Evolutionary conservation across 1,140 invertebrate species (phyloP), one percentile per base, ranked within the genome.

Genomic region (Zaprionus taronus): DNA sequence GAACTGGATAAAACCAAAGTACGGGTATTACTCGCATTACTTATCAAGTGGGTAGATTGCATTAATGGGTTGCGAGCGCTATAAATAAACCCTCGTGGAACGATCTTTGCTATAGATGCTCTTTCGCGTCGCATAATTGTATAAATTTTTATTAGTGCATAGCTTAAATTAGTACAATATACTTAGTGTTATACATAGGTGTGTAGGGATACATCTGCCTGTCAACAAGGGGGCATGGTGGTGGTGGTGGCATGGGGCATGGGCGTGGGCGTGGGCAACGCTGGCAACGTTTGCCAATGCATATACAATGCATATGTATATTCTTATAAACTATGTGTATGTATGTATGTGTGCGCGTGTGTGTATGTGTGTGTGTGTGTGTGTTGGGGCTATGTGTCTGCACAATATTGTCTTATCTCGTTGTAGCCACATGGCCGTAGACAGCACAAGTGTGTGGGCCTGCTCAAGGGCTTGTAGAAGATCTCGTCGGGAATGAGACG

Each of bases 141-240:
- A 84, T 83, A 84, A 63, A 85, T 82, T 86, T 85, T 70, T 76
- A 73, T 84, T 84, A 85, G 79, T 85, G 81, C 67, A 75, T 81
- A 85, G 75, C 77, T 84, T 84, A 84, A 84, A 81, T 76, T 84
- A 84, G 64, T 86, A 86, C 69, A 64, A 81, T 84, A 84, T 85
- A 81, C 76, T 82, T 72, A 79, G 41, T 79, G 58, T 78, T 56
- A 56, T 56, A 28, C 26, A 74, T 53, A 58, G 61, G 63, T 69
- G 64, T 69, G 31, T 51, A 53, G 55, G 41, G 41, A 51, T 69
- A 51, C 31, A 34, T 17, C 41, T 79, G 62, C 22, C 57, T 56
- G 51, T 11, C 41, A 24, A 5, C 24, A n/a, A 9, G 15, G 15
- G 15, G n/a, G 41, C 15, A 31, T 31, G 15, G 17, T 57, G 26